Conservation (phyloP, 2,113 vertebrate genomes). For the Deroptyus accipitrinus region DNA sequence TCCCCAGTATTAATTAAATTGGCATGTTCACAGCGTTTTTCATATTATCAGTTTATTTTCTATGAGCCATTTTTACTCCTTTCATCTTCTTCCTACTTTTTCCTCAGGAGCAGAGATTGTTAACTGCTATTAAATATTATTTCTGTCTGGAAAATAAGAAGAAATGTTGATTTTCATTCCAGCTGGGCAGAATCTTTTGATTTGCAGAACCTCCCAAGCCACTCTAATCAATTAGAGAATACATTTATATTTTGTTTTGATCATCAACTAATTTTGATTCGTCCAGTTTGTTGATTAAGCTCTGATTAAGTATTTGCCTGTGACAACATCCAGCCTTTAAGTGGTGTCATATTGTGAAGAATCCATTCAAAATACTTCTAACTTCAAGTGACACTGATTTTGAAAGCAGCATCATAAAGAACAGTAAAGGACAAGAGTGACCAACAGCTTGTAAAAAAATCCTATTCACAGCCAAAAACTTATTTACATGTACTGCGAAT, state of each 20-base stretch:
- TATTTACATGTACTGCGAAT: neutral
- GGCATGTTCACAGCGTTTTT: neutral
- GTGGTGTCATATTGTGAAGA: neutral
- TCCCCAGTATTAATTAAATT: neutral
- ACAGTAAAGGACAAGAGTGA: neutral
- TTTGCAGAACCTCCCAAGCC: neutral
- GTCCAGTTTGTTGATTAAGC: conserved; percentile 45
- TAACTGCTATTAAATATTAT: neutral
- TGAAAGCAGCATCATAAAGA: neutral
- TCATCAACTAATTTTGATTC: conserved; percentile 32
- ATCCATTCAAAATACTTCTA: neutral
- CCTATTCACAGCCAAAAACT: neutral
- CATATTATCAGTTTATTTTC: neutral
- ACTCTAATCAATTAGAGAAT: conserved; percentile 32
- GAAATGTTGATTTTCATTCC: conserved; percentile 8
- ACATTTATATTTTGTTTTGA: conserved; percentile 38
- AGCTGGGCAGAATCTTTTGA: neutral
- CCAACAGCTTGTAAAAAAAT: neutral
- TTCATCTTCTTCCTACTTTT: neutral
- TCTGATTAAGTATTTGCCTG: conserved; percentile 28
- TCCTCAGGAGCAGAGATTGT: neutral
- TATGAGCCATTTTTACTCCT: neutral
- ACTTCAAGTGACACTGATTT: neutral
- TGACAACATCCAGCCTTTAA: neutral
- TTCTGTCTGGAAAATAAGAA: neutral